Base-by-base conservation (phyloP, 2,113 vertebrate species). In the Python bivittatus region DNA sequence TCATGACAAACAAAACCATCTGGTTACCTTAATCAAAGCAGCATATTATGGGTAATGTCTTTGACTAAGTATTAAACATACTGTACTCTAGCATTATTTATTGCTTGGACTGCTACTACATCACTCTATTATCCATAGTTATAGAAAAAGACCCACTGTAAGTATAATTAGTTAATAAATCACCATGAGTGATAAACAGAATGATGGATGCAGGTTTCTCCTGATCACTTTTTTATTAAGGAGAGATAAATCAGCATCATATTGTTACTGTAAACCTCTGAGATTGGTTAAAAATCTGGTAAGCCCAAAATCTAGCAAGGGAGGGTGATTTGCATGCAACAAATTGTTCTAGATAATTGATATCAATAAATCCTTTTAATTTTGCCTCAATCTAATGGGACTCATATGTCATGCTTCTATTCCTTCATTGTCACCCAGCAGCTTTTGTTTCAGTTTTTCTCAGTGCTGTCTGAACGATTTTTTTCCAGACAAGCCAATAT, bases 141-240 rank as follows among this genome's bases (percentile, higher is more conserved):
- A 97, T 90, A 98, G 97, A 96, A 97, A 96, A 96, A 90, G 94
- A 96, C 96, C 96, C 96, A 96, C 96, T 95, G 95, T 95, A 96
- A 97, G 97, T 97, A 94, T 98, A 98, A 98, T 98, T 98, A 98
- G 97, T 98, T 98, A 97, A 98, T 98, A 97, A 98, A 98, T 98
- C 97, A 98, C 97, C 94, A 92, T 57, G 94, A 97, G 97, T 97
- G 98, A 98, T 98, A 98, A 98, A 98, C 97, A 98, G 97, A 97
- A 97, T 98, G 97, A 98, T 98, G 97, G 97, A 98, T 98, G 97
- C 96, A 96, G 96, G 97, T 97, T 97, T 98, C 97, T 98, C 97
- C 97, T 98, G 97, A 98, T 98, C 98, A 98, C 97, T 97, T 98
- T 98, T 98, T 98, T 98, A 98, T 98, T 98, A 98, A 98, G 97